A percentile compares a stretch with the other conserved stretches of the same genome.
Evolutionary conservation across 2,888 invertebrate species (phyloP).

Genomic region (Orthosia gracilis): DNA sequence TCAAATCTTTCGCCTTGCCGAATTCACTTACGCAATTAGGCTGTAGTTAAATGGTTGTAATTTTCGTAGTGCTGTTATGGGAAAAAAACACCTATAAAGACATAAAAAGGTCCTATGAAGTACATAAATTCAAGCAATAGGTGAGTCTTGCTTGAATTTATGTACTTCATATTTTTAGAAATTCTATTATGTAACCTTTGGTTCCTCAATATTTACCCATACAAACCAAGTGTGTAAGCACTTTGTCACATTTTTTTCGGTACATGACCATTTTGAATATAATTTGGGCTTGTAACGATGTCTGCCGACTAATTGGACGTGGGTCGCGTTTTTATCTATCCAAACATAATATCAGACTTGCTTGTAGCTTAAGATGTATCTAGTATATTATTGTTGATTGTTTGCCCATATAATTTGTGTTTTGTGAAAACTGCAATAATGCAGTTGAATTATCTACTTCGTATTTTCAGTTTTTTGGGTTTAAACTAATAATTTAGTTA

Average conservation of each 20-base stretch:
- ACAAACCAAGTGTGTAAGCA: conserved; percentile 22
- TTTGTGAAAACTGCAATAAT: conserved; percentile 14
- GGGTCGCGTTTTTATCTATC: conserved; percentile 65
- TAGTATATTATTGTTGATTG: conserved; percentile 2
- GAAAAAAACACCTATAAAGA: too few species aligned
- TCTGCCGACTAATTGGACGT: conserved; percentile 71
- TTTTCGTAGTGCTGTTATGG: too few species aligned
- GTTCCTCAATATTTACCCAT: background rate
- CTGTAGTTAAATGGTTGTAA: too few species aligned
- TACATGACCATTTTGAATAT: conserved; percentile 64
- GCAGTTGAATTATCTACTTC: background rate
- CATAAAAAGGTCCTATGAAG: too few species aligned
- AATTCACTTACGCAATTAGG: too few species aligned
- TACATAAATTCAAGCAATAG: too few species aligned
- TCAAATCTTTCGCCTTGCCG: too few species aligned
- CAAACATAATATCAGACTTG: conserved; percentile 29
- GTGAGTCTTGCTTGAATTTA: too few species aligned
- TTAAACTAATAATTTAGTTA: too few species aligned
- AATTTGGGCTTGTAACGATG: conserved; percentile 66
- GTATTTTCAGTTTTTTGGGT: background rate
- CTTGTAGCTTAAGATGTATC: conserved; percentile 5
- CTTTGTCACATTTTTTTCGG: conserved; percentile 54
- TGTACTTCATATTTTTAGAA: background rate
- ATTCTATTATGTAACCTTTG: background rate
- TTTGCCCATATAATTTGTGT: background rate